Base-by-base conservation (phyloP, 2,113 vertebrate species). In the Ciconia stormi region DNA sequence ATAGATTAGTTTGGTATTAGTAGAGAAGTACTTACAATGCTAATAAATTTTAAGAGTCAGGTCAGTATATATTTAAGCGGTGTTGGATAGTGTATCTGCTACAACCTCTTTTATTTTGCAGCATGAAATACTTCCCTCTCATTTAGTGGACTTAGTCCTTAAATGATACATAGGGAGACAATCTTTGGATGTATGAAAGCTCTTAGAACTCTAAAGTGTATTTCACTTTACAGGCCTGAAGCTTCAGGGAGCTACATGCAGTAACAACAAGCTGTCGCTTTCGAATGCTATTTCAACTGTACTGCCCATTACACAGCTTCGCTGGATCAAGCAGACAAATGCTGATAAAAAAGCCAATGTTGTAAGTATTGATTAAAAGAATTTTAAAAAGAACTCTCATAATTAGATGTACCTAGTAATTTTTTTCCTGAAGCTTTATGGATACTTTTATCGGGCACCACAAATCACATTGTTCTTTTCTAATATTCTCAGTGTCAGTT, bases 241-340 rank as follows among this genome's bases (percentile, higher is more conserved):
- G 94, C 99, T 99, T 38, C 99, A 99, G 93, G 99, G 99, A 59
- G 99, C 99, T 40, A 99, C 98, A 0, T 99, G 99, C 92, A 97
- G 84, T 53, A 99, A 99, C 98, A 99, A 99, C 98, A 99, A 99
- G 97, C 98, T 99, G 88, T 99, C 99, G 0, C 98, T 99, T 59
- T 99, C 99, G 1, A 99, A 98, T 7, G 96, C 99, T 73, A 99
- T 99, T 98, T 99, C 99, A 87, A 99, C 99, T 1, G 98, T 98
- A 53, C 98, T 99, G 71, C 99, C 99, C 4, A 99, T 99, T 34
- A 99, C 99, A 5, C 99, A 99, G 97, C 99, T 99, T 32, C 99
- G 98, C 96, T 99, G 99, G 99, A 93, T 99, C 95, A 99, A 99
- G 91, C 99, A 99, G 79, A 98, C 98, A 38, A 98, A 95, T 7